These are phyloP conservation scores for Neopipo cinnamomea DNA, from an alignment of 2,113 vertebrate genomes.

Conservation along the genomic window DNA sequence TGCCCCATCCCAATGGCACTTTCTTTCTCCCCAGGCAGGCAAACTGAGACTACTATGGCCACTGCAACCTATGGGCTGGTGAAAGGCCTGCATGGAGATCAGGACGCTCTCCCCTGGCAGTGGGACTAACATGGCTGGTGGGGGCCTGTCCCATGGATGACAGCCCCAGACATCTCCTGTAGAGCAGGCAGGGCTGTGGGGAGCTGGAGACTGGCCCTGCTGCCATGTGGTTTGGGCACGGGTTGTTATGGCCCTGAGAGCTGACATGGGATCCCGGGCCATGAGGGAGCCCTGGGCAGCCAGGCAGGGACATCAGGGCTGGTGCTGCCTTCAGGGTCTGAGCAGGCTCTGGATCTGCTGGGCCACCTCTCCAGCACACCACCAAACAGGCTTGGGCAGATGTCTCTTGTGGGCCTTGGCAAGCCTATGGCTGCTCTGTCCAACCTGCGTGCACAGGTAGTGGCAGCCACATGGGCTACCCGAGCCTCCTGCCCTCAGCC, in stretches of 20 bases:
- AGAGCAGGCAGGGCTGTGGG: background rate
- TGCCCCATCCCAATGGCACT: accelerated
- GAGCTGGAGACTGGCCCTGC: accelerated
- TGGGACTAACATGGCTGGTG: accelerated
- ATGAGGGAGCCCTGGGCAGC: background rate
- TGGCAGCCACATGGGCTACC: background rate
- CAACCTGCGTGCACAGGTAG: background rate
- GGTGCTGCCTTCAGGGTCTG: accelerated
- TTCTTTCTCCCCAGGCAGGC: background rate
- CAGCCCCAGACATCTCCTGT: background rate
- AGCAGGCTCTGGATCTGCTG: background rate
- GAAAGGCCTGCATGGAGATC: background rate
- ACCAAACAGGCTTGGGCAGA: background rate
- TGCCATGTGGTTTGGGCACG: accelerated
- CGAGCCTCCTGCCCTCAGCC: background rate
- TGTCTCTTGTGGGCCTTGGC: background rate
- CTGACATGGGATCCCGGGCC: background rate
- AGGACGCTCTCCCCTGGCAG: background rate
- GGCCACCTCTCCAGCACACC: background rate
- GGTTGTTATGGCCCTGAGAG: background rate
- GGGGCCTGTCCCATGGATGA: background rate
- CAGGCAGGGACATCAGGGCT: background rate
- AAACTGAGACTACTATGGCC: background rate
- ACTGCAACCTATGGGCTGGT: accelerated
- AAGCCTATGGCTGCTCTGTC: background rate